Evolutionary conservation across 2,797 vertebrate genomes (phyloP).

Genomic region (Melanotaenia pygmaea): DNA sequence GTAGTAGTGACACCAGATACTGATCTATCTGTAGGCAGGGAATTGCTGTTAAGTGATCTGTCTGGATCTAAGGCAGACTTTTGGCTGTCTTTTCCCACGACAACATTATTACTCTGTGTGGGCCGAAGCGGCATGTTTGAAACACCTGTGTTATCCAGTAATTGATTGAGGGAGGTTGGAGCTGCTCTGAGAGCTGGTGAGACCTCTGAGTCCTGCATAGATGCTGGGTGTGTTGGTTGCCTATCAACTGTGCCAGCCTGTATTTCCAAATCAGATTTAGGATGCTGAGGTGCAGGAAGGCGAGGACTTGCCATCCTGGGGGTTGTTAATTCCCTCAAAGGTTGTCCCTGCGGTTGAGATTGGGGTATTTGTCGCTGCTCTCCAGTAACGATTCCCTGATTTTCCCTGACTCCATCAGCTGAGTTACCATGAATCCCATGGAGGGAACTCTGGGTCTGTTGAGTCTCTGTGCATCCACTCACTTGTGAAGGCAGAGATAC

Average conservation of each 20-base stretch:
- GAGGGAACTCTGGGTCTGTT: slow-evolving; percentile 82
- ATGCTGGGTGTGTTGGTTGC: slow-evolving; percentile 54
- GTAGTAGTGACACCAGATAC: slow-evolving; percentile 59
- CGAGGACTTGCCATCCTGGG: slow-evolving; percentile 83
- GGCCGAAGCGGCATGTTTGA: slow-evolving; percentile 85
- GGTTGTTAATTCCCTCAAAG: slow-evolving; percentile 84
- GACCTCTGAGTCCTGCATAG: slow-evolving; percentile 82
- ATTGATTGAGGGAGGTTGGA: slow-evolving; percentile 94
- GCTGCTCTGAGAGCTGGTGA: slow-evolving; percentile 88
- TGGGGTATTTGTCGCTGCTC: slow-evolving; percentile 85
- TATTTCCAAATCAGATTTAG: slow-evolving; percentile 84
- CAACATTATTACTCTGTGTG: slow-evolving; percentile 58
- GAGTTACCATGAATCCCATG: slow-evolving; percentile 76
- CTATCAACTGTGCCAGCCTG: slow-evolving; percentile 79
- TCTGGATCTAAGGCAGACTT: slow-evolving; percentile 68
- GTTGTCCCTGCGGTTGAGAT: slow-evolving; percentile 68
- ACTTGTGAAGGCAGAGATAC: slow-evolving; percentile 80
- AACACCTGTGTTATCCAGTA: slow-evolving; percentile 90
- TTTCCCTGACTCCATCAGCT: slow-evolving; percentile 85
- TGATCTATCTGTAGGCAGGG: slow-evolving; percentile 65
- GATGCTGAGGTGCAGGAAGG: slow-evolving; percentile 80
- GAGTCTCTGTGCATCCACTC: slow-evolving; percentile 75
- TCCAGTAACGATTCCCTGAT: slow-evolving; percentile 75
- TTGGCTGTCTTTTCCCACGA: slow-evolving; percentile 68
- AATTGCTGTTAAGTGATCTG: slow-evolving; percentile 59